These are phyloP conservation scores for Eretmocerus hayati DNA, from an alignment of 2,888 invertebrate genomes.

Conservation along the genomic window DNA sequence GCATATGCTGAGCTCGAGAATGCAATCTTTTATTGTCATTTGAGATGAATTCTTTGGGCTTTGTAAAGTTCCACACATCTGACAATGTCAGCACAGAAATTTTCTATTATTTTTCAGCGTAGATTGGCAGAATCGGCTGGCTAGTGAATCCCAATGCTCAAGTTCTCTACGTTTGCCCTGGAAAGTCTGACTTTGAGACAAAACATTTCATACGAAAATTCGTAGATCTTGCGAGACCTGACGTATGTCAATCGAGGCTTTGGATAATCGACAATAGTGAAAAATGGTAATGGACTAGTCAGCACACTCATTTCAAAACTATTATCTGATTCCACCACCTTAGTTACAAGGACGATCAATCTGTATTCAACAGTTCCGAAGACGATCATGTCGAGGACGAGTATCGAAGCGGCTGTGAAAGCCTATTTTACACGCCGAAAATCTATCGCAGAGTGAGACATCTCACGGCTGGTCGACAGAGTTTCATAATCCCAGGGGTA, in stretches of 20 bases:
- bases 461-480: conserved; percentile 26
- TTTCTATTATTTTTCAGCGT: not conserved
- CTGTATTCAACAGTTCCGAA: too few relatives aligned
- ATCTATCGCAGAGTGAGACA: conserved; percentile 24
- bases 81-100: not conserved
- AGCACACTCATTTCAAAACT: too few relatives aligned
- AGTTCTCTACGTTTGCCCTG: conserved; percentile 25
- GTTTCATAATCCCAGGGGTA: conserved; percentile 27
- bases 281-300: not conserved
- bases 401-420: conserved; percentile 22
- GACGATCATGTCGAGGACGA: conserved; percentile 18
- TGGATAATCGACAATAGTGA: conserved; percentile 22
- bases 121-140: conserved; percentile 29
- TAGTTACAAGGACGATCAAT: too few relatives aligned
- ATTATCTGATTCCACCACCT: too few relatives aligned
- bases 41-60: too few relatives aligned
- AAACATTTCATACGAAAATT: conserved; percentile 17
- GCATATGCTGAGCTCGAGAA: too few relatives aligned
- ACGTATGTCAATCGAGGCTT: conserved; percentile 20
- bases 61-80: too few relatives aligned
- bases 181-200: conserved; percentile 17
- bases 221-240: conserved; percentile 23
- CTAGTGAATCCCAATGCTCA: conserved; percentile 24
- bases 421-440: conserved; percentile 22
- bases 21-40: too few relatives aligned